Conservation (phyloP, 2,797 vertebrate genomes). For the Danionella dracula region DNA sequence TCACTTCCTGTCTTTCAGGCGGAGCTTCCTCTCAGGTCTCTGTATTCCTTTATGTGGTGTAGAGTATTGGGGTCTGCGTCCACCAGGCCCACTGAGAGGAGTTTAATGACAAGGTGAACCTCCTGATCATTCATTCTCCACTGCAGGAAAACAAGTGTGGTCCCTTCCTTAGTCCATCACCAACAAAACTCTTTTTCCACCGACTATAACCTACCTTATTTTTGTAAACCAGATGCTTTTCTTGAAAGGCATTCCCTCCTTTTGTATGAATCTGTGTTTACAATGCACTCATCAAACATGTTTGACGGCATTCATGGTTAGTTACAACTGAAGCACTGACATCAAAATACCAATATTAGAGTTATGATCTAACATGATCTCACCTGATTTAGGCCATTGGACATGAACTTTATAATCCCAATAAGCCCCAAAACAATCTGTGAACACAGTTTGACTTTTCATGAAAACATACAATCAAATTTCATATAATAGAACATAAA, state of each 20-base stretch:
- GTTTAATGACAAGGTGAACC: slow-evolving; percentile 60
- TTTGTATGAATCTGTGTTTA: slow-evolving; percentile 40
- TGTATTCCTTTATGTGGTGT: slow-evolving; percentile 69
- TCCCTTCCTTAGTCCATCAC: not conserved
- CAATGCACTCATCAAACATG: not conserved
- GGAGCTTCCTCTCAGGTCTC: slow-evolving; percentile 57
- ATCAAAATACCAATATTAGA: too few relatives aligned
- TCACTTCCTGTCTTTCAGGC: not conserved
- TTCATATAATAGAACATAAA: not conserved
- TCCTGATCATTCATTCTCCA: slow-evolving; percentile 64
- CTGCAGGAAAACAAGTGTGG: slow-evolving; percentile 46
- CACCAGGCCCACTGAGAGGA: slow-evolving; percentile 68
- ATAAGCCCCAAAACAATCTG: slow-evolving; percentile 56
- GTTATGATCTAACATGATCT: too few relatives aligned
- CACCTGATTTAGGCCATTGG: slow-evolving; percentile 58
- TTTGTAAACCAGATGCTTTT: slow-evolving; percentile 45
- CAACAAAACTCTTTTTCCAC: not conserved
- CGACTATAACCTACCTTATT: slow-evolving; percentile 52
- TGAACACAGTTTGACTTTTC: not conserved
- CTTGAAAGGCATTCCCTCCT: slow-evolving; percentile 8
- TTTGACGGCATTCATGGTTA: too few relatives aligned
- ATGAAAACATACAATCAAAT: too few relatives aligned
- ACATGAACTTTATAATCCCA: slow-evolving; percentile 59
- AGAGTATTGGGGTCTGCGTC: slow-evolving; percentile 73
- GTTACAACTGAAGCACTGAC: too few relatives aligned